A percentile compares a stretch with the other conserved stretches of the same genome.
phyloP scores from a whole-genome alignment of 2,113 vertebrate species.

The Electrona antarctica region DNA sequence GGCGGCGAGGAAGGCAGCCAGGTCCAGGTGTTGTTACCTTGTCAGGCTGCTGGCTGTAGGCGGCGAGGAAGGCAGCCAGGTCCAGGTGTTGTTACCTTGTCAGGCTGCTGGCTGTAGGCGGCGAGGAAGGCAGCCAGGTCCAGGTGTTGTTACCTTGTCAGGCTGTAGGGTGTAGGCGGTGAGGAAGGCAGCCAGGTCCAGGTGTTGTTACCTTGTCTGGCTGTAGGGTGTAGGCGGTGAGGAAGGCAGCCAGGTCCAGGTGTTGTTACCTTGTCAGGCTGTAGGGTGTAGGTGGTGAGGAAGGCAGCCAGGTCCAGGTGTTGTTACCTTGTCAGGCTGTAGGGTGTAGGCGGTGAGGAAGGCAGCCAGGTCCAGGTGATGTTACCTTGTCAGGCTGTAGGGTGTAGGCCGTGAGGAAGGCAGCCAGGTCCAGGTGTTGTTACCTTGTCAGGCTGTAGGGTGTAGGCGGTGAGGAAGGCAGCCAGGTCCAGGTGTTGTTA shows the following conservation, averaged over 20 bases:
- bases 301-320: slow-evolving; percentile 80
- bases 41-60: slow-evolving; percentile 72
- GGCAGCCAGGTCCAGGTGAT: slow-evolving; percentile 76
- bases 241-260: no score
- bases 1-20: no score
- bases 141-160: no score
- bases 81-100: slow-evolving; percentile 79
- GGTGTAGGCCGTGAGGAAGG: slow-evolving; percentile 76
- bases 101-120: slow-evolving; percentile 73
- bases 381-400: slow-evolving; percentile 59
- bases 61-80: slow-evolving; percentile 74
- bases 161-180: no score
- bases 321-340: slow-evolving; percentile 43
- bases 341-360: slow-evolving; percentile 62
- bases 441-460: slow-evolving; percentile 70
- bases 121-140: slow-evolving; percentile 77
- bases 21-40: no score
- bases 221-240: no score
- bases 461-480: slow-evolving; percentile 75
- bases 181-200: slow-evolving; percentile 79
- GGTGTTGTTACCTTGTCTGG: no score
- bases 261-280: no score
- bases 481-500: slow-evolving; percentile 77
- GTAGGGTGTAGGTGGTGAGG: slow-evolving; percentile 41
- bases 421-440: slow-evolving; percentile 77